Percentiles rank a stretch among this genome's conserved stretches.
phyloP scores from a whole-genome alignment of 2,888 invertebrate species.

The Slavum lentiscoides region DNA sequence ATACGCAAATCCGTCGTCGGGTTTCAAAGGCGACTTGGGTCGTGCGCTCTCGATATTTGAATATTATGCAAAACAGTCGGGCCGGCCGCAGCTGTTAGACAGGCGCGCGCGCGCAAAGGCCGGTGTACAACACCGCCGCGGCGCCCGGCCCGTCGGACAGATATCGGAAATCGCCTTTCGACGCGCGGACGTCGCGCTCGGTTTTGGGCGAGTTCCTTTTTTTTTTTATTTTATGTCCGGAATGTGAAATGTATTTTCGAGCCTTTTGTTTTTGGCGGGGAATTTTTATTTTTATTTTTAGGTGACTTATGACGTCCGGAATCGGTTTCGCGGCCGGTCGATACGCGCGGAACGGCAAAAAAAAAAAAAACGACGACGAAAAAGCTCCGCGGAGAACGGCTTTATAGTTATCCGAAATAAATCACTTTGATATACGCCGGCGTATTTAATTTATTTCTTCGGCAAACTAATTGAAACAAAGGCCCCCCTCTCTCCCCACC shows the following conservation, averaged over 20 bases:
- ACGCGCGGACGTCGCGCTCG: neutral
- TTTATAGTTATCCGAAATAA: slow-evolving; percentile 53
- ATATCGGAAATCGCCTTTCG: slow-evolving; percentile 2
- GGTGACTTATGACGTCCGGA: slow-evolving; percentile 26
- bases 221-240: neutral
- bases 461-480: slow-evolving; percentile 54
- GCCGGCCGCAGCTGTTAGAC: slow-evolving; percentile 30
- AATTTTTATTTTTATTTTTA: neutral
- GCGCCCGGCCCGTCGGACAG: neutral
- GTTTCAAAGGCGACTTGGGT: slow-evolving; percentile 14
- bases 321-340: slow-evolving; percentile 39
- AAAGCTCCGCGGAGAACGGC: slow-evolving; percentile 41
- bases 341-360: neutral
- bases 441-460: slow-evolving; percentile 53
- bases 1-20: slow-evolving; percentile 14
- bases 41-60: slow-evolving; percentile 13
- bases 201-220: neutral
- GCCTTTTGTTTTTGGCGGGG: slow-evolving; percentile 9
- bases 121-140: neutral
- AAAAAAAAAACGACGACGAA: slow-evolving; percentile 12
- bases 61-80: slow-evolving; percentile 42
- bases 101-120: neutral
- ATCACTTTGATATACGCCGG: slow-evolving; percentile 53
- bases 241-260: neutral
- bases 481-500: slow-evolving; percentile 1